These are phyloP conservation scores for Drosophila grimshawi DNA, from an alignment of 1,140 invertebrate genomes.

Conservation along the genomic window DNA sequence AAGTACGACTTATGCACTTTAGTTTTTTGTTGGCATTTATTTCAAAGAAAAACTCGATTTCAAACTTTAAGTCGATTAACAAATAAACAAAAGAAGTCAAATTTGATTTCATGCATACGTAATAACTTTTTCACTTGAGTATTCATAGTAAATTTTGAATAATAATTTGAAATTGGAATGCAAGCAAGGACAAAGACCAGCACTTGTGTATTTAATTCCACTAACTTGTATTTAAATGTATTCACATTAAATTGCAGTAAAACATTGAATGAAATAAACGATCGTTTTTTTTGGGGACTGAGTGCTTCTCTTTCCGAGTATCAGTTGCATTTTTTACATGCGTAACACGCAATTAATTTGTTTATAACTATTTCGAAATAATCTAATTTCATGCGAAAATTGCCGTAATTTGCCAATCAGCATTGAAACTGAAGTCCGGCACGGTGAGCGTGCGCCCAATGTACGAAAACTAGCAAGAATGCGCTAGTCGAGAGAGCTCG, in stretches of 20 bases:
- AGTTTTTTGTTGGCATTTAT: not conserved
- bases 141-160: too few relatives aligned
- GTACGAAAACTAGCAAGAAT: too few relatives aligned
- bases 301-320: not conserved
- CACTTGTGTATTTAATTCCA: too few relatives aligned
- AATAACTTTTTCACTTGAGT: not conserved
- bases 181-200: too few relatives aligned
- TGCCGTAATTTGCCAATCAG: conserved; percentile 80
- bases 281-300: not conserved
- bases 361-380: conserved; percentile 78
- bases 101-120: not conserved
- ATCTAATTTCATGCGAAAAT: conserved; percentile 75
- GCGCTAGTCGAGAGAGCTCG: not conserved
- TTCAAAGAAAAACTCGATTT: not conserved
- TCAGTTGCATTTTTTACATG: conserved; percentile 3
- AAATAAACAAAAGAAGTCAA: not conserved
- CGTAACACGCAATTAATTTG: conserved; percentile 73
- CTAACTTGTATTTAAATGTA: not conserved
- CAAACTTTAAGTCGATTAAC: not conserved
- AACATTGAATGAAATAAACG: not conserved
- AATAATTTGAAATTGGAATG: too few relatives aligned
- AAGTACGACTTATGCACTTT: conserved; percentile 16
- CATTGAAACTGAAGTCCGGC: conserved; percentile 72
- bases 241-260: not conserved
- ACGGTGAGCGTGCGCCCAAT: conserved; percentile 38